A percentile compares a stretch with the other conserved stretches of the same genome.
Evolutionary conservation across 2,797 vertebrate genomes (phyloP).

Genomic region (Chrysocyon brachyurus): DNA sequence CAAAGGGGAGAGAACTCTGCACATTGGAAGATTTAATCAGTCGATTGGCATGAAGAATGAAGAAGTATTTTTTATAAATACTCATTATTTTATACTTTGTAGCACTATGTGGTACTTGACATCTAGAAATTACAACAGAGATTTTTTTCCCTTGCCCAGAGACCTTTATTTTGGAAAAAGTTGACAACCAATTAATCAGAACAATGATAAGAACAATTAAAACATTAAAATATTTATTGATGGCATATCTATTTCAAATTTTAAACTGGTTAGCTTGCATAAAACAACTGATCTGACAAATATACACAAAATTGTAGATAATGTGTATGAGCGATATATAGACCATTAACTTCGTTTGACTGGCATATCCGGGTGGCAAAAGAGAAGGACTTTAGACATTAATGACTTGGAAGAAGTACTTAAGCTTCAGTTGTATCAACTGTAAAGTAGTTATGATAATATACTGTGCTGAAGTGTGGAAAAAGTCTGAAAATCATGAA

Average conservation of each 20-base stretch:
- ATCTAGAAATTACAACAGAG: background rate
- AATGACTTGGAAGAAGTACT: background rate
- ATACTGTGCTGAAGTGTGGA: background rate
- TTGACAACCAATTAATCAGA: background rate
- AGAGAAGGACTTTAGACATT: background rate
- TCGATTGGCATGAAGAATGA: background rate
- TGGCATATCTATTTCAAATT: background rate
- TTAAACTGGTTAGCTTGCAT: background rate
- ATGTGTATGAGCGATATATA: background rate
- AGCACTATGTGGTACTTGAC: background rate
- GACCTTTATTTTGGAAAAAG: background rate
- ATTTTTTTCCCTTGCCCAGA: background rate
- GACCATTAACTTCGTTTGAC: background rate
- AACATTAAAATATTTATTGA: background rate
- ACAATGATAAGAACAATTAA: background rate
- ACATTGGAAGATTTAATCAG: background rate
- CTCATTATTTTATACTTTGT: background rate
- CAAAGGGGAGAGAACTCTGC: background rate
- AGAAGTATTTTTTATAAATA: background rate
- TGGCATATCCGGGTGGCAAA: background rate
- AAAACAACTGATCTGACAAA: background rate
- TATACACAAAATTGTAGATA: background rate
- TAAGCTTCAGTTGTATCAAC: background rate
- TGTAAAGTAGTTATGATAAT: background rate
- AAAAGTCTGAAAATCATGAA: background rate